These are phyloP conservation scores for Pimpla rufipes DNA, from an alignment of 2,888 invertebrate species.

Conservation along the genomic window DNA sequence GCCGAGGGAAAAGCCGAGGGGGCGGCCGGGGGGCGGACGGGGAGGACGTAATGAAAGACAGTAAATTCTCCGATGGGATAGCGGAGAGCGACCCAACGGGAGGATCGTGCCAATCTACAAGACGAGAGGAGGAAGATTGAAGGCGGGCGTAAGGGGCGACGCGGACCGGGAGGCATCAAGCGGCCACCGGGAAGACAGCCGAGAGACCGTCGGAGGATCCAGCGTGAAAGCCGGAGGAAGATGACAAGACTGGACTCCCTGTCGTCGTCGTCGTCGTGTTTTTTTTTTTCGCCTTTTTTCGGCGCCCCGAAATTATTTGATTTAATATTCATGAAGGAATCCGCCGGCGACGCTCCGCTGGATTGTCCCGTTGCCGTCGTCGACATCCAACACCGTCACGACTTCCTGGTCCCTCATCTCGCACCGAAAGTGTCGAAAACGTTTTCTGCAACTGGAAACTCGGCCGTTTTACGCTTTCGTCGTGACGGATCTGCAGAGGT, in stretches of 20 bases:
- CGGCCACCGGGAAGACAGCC: not conserved
- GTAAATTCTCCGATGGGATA: constrained; percentile 32
- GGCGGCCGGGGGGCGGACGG: not conserved
- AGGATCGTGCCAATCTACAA: constrained; percentile 31
- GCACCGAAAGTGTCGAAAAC: not conserved
- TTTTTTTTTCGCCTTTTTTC: too few species aligned
- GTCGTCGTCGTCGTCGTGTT: too few species aligned
- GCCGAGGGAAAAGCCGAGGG: not conserved
- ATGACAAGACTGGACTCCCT: constrained; percentile 8
- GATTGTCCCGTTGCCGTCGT: not conserved
- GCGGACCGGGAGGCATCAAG: constrained; percentile 23
- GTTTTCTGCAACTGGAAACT: not conserved
- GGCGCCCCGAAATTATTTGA: constrained; percentile 52
- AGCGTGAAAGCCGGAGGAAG: not conserved
- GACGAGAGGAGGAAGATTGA: constrained; percentile 52
- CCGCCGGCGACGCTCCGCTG: constrained; percentile 19
- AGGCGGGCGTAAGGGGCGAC: constrained; percentile 31
- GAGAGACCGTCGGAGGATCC: constrained; percentile 1
- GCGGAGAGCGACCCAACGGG: constrained; percentile 6
- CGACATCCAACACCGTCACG: not conserved
- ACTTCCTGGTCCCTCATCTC: not conserved
- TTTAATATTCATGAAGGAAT: constrained; percentile 67
- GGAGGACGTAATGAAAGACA: constrained; percentile 11
- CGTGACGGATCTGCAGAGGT: too few species aligned
- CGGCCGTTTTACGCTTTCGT: not conserved